These are phyloP conservation scores for Turritopsis dohrnii DNA, from an alignment of 30 jellyfish, hydroid and myxozoan species.

Conservation along the genomic window DNA sequence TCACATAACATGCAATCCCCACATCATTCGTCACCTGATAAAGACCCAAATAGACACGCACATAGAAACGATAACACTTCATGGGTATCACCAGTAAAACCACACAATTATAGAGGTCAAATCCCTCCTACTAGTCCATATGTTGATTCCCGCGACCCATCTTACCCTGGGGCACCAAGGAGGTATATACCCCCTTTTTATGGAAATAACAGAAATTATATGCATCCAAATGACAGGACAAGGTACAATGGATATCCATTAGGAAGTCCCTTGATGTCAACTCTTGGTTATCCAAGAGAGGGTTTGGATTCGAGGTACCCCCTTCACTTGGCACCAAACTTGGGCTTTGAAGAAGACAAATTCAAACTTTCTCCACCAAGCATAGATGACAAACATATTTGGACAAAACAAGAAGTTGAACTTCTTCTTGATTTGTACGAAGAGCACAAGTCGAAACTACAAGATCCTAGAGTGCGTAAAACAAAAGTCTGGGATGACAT, in stretches of 20 bases:
- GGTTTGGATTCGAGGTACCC: conserved; percentile 32
- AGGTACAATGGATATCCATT: conserved; percentile 31
- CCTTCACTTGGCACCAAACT: conserved; percentile 28
- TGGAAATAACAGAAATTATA: conserved; percentile 25
- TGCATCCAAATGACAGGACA: conserved; percentile 36
- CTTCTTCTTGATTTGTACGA: conserved; percentile 63
- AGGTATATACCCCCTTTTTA: conserved; percentile 36
- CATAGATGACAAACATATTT: conserved; percentile 55
- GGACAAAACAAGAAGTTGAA: conserved; percentile 75
- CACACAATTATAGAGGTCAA: conserved; percentile 30
- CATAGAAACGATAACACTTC: conserved; percentile 18
- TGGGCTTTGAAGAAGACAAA: conserved; percentile 36
- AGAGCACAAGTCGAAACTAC: conserved; percentile 44
- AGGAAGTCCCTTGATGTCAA: conserved; percentile 41
- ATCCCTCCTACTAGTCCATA: conserved; percentile 34
- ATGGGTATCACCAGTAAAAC: conserved; percentile 28
- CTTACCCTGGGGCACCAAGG: conserved; percentile 25
- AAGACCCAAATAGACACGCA: conserved; percentile 19
- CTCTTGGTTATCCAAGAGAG: conserved; percentile 39
- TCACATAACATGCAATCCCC: conserved; percentile 28
- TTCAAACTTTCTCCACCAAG: conserved; percentile 33
- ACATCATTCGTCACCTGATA: conserved; percentile 43
- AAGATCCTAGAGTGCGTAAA: conserved; percentile 66
- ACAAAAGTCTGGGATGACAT: conserved; percentile 67
- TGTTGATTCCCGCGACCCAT: conserved; percentile 26